These are phyloP conservation scores for Xestoiulus laeticollis DNA, from an alignment of 2,888 invertebrate genomes.

Conservation along the genomic window DNA sequence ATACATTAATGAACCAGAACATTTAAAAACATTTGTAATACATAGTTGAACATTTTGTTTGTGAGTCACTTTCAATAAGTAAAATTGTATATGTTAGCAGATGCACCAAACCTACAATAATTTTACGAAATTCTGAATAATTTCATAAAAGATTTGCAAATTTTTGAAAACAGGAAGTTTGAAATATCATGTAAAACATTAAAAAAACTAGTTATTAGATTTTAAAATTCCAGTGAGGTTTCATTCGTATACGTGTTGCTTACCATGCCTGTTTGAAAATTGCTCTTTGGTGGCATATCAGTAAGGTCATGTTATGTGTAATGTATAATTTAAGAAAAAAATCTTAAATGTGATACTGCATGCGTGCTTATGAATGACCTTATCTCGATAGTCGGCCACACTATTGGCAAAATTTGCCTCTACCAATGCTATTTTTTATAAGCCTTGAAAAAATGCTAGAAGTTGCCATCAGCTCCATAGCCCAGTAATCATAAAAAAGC, in stretches of 20 bases:
- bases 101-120: too few relatives aligned
- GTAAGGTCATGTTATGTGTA: conserved; percentile 6
- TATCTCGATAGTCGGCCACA: conserved; percentile 31
- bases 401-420: conserved; percentile 20
- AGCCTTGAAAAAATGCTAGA: neutral
- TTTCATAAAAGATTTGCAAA: too few relatives aligned
- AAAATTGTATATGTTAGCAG: too few relatives aligned
- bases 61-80: too few relatives aligned
- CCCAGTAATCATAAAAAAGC: conserved; percentile 12
- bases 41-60: too few relatives aligned
- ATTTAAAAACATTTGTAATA: too few relatives aligned
- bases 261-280: neutral
- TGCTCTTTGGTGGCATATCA: neutral
- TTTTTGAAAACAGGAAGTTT: neutral
- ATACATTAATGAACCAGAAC: too few relatives aligned
- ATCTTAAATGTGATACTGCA: conserved; percentile 9
- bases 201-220: neutral
- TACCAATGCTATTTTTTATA: neutral
- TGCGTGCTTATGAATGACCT: conserved; percentile 37
- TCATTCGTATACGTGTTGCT: neutral
- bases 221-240: neutral
- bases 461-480: neutral
- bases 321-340: conserved; percentile 2
- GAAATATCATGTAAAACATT: neutral
- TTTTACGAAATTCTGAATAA: too few relatives aligned